Evolutionary conservation across 2,888 invertebrate genomes (phyloP).

Genomic region (Pseudoips prasinana): DNA sequence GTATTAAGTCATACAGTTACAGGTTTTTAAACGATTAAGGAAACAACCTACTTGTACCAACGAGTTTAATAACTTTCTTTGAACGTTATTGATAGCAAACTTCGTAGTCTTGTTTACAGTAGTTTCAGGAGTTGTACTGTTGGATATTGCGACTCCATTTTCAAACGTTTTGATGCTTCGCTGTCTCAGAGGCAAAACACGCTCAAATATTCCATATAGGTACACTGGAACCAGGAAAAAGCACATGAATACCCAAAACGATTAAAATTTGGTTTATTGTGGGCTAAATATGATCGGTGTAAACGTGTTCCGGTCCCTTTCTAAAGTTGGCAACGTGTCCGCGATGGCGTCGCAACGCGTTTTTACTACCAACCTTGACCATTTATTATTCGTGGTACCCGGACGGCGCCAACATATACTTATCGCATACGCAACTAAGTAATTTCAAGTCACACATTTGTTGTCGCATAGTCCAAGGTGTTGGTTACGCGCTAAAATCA

Average conservation of each 20-base stretch:
- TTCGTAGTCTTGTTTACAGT: slow-evolving; percentile 1
- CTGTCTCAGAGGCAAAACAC: too few species aligned
- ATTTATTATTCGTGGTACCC: slow-evolving; percentile 24
- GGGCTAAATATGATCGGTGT: slow-evolving; percentile 23
- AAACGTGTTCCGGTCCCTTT: slow-evolving; percentile 25
- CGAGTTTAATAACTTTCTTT: slow-evolving; percentile 18
- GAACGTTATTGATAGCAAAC: slow-evolving; percentile 7
- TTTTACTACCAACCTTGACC: slow-evolving; percentile 28
- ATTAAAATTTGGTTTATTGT: slow-evolving; percentile 18
- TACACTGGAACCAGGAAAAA: slow-evolving; percentile 12
- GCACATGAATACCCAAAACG: slow-evolving; percentile 3
- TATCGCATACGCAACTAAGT: slow-evolving; percentile 7
- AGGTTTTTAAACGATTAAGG: too few species aligned
- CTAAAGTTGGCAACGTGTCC: slow-evolving; percentile 24
- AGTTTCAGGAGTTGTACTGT: too few species aligned
- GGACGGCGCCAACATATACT: slow-evolving; percentile 18
- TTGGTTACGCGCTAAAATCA: too few species aligned
- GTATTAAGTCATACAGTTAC: too few species aligned
- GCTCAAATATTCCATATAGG: too few species aligned
- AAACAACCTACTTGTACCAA: too few species aligned
- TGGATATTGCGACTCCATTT: too few species aligned
- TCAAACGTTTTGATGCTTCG: too few species aligned
- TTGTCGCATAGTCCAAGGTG: too few species aligned
- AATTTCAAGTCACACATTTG: too few species aligned
- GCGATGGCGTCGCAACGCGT: slow-evolving; percentile 12